Percentiles rank a stretch among this genome's conserved stretches.
Evolutionary conservation across 2,888 invertebrate species (phyloP).

Genomic region (Conus canariensis): DNA sequence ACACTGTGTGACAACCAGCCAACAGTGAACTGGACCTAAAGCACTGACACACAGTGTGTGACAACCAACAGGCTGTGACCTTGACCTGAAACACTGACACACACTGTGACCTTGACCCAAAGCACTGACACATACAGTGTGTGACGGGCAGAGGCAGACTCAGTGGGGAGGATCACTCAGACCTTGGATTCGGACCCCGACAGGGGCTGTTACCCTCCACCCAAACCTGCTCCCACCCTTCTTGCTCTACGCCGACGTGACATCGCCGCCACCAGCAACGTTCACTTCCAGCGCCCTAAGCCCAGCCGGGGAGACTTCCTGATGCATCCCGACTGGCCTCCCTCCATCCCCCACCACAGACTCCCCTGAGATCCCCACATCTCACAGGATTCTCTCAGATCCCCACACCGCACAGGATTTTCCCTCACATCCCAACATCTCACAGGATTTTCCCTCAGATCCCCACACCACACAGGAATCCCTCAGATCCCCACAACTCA

Average conservation of each 20-base stretch:
- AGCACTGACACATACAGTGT: background rate
- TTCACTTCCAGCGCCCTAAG: conserved; percentile 47
- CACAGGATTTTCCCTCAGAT: too few species aligned
- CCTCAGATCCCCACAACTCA: too few species aligned
- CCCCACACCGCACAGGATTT: too few species aligned
- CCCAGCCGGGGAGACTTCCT: conserved; percentile 73
- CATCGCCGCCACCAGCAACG: conserved; percentile 52
- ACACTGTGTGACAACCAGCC: too few species aligned
- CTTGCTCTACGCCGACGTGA: conserved; percentile 48
- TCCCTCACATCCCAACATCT: too few species aligned
- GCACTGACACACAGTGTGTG: too few species aligned
- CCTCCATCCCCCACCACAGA: conserved; percentile 72
- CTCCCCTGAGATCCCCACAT: conserved; percentile 52
- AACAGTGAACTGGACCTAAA: too few species aligned
- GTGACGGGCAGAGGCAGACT: conserved; percentile 42
- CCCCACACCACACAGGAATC: too few species aligned
- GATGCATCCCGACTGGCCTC: conserved; percentile 77
- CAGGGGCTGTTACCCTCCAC: background rate
- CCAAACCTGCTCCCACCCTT: background rate
- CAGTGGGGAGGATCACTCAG: conserved; percentile 33
- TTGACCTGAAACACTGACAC: too few species aligned
- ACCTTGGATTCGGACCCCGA: conserved; percentile 43
- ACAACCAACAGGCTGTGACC: too few species aligned
- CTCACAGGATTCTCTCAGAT: too few species aligned
- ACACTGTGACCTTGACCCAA: background rate